Evolutionary conservation across 2,888 invertebrate species (phyloP).

Genomic region (Drosophila putrida): DNA sequence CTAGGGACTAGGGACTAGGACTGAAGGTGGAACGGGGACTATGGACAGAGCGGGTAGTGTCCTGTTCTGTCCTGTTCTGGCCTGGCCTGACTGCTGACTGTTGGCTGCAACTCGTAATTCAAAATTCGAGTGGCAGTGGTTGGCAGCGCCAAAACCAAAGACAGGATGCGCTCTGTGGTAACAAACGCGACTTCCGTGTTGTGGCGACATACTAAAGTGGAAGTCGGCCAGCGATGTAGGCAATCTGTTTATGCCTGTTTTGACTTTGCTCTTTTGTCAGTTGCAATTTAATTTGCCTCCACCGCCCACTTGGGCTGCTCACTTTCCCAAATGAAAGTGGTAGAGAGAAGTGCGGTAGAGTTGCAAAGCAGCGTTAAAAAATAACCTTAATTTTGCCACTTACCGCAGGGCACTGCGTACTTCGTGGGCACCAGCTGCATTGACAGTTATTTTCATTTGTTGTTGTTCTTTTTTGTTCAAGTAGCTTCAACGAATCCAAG

Average conservation of each 20-base stretch:
- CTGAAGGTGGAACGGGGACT: neutral
- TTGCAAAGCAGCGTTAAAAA: constrained; percentile 50
- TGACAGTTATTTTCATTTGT: constrained; percentile 28
- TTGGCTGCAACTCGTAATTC: constrained; percentile 65
- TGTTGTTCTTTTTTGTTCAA: constrained; percentile 23
- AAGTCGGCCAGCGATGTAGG: constrained; percentile 41
- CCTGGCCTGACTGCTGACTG: constrained; percentile 12
- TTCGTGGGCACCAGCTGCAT: constrained; percentile 30
- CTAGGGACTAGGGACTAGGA: neutral
- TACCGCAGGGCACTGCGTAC: constrained; percentile 22
- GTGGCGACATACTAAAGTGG: constrained; percentile 32
- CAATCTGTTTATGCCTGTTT: constrained; percentile 68
- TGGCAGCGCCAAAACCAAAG: constrained; percentile 48
- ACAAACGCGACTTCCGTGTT: constrained; percentile 71
- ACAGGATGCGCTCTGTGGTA: constrained; percentile 65
- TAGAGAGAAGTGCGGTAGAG: constrained; percentile 22
- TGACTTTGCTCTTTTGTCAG: constrained; percentile 47
- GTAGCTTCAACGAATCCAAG: constrained; percentile 31
- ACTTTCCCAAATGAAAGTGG: constrained; percentile 26
- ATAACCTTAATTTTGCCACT: constrained; percentile 56
- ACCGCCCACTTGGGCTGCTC: constrained; percentile 28
- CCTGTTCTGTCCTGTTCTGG: constrained; percentile 29
- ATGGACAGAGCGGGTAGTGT: constrained; percentile 1
- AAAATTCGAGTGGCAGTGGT: constrained; percentile 74
- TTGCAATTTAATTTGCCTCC: constrained; percentile 51